phyloP scores from a whole-genome alignment of 2,113 vertebrate genomes.

The Phylloscopus trochiloides region DNA sequence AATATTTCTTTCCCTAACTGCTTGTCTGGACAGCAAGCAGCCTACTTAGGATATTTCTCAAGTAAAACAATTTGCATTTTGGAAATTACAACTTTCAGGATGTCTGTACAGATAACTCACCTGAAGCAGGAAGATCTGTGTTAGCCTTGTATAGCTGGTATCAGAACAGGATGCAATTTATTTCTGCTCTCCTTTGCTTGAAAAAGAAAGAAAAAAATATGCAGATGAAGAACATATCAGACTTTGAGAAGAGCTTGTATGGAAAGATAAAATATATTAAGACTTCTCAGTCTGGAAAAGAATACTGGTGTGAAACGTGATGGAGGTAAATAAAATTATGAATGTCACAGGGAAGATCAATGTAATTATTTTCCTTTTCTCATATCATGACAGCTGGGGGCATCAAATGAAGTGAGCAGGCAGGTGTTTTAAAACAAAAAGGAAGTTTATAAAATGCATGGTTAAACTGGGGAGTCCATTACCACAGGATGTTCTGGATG shows the following conservation, averaged over 20 bases:
- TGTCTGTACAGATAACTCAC: accelerated
- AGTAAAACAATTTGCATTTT: neutral
- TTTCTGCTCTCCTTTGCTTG: neutral
- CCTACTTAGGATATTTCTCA: neutral
- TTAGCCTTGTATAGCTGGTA: neutral
- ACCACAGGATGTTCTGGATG: neutral
- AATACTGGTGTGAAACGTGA: neutral
- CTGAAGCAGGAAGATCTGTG: neutral
- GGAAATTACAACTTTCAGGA: neutral
- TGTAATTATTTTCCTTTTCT: neutral
- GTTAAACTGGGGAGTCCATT: neutral
- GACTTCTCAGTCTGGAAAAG: neutral
- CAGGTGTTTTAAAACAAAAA: neutral
- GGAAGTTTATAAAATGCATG: neutral
- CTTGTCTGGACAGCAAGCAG: neutral
- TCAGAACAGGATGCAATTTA: neutral
- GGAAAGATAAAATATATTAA: neutral
- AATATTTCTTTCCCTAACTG: neutral
- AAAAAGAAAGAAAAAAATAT: accelerated
- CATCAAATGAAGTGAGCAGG: neutral
- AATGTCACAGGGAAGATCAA: neutral
- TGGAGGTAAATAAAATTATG: neutral
- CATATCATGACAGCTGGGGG: neutral
- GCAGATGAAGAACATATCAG: neutral
- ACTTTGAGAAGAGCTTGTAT: neutral